Conservation (phyloP, 2,888 invertebrate genomes). For the Nephrocerus scutellatus region DNA sequence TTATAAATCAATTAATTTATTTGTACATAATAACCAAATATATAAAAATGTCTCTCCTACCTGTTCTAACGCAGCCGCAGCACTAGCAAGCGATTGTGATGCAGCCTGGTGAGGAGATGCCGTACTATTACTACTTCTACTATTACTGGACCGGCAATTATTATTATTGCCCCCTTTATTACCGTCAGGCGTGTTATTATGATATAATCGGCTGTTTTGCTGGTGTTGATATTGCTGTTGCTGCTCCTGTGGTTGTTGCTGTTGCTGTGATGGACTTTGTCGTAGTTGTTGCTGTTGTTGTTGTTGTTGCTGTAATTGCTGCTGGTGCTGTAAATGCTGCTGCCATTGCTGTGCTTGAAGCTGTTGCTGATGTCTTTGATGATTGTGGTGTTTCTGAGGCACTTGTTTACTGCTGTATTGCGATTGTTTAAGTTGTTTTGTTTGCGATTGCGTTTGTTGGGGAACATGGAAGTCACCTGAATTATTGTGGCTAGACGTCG, state of each 20-base stretch:
- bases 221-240: conserved; percentile 21
- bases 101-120: conserved; percentile 31
- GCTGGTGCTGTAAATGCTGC: conserved; percentile 18
- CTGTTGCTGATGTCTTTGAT: conserved; percentile 28
- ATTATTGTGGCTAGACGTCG: conserved; percentile 31
- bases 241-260: conserved; percentile 18
- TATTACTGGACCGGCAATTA: conserved; percentile 17
- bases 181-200: conserved; percentile 19
- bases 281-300: conserved; percentile 28
- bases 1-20: background rate
- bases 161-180: conserved; percentile 17
- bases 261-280: conserved; percentile 17
- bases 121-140: conserved; percentile 23
- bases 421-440: conserved; percentile 32
- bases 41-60: conserved; percentile 22
- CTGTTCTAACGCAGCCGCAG: conserved; percentile 40
- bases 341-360: conserved; percentile 18
- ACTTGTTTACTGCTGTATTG: conserved; percentile 27
- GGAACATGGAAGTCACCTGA: conserved; percentile 25
- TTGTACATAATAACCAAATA: background rate
- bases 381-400: conserved; percentile 28
- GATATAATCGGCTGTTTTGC: conserved; percentile 22
- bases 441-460: conserved; percentile 27
- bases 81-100: conserved; percentile 37
- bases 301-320: conserved; percentile 20